Percentiles rank a stretch among this genome's conserved stretches.
These are phyloP conservation scores for Fulmarus glacialis DNA, from an alignment of 2,113 vertebrate genomes.

Conservation along the genomic window DNA sequence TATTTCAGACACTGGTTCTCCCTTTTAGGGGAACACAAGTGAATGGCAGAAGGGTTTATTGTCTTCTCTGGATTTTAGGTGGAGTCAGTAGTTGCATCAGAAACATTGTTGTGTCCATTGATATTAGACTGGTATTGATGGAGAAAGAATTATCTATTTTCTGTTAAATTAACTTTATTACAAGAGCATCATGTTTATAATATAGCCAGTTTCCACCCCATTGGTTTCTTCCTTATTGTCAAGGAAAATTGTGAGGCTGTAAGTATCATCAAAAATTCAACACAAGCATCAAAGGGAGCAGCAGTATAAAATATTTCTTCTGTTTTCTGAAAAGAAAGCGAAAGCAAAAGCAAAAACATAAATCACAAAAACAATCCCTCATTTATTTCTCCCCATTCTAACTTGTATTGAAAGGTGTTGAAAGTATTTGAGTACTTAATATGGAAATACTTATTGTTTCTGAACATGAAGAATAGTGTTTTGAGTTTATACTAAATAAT, in stretches of 20 bases:
- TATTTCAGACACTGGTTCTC: too few species aligned
- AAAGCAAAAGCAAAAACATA: neutral
- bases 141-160: neutral
- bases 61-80: neutral
- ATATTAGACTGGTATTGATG: neutral
- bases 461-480: neutral
- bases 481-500: neutral
- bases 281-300: neutral
- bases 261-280: neutral
- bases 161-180: neutral
- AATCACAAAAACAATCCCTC: accelerated
- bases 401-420: neutral
- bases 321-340: neutral
- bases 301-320: neutral
- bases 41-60: neutral
- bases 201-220: neutral
- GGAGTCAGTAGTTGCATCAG: neutral
- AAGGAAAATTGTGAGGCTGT: neutral
- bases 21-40: neutral
- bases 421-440: neutral
- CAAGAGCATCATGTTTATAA: neutral
- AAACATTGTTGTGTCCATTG: neutral
- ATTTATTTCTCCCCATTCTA: neutral
- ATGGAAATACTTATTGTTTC: neutral
- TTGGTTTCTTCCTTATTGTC: neutral